A percentile compares a stretch with the other conserved stretches of the same genome.
These are phyloP conservation scores for Deilephila elpenor DNA, from an alignment of 2,888 invertebrate genomes.

Conservation along the genomic window DNA sequence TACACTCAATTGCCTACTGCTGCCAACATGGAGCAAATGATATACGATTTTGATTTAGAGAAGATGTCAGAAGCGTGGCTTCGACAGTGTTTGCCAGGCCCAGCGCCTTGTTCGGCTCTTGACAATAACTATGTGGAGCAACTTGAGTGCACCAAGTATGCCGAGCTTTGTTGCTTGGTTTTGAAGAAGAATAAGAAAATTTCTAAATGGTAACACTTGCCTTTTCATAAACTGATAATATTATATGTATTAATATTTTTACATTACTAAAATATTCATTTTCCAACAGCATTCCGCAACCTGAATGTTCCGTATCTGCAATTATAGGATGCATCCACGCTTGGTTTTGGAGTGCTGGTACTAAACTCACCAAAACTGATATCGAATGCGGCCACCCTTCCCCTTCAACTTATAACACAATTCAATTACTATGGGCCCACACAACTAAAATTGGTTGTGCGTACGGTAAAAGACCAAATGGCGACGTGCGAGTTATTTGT, in stretches of 20 bases:
- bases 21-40: conserved; percentile 73
- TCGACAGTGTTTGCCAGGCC: conserved; percentile 72
- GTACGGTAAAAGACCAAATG: conserved; percentile 56
- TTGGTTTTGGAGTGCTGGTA: conserved; percentile 70
- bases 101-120: conserved; percentile 71
- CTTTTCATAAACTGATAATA: neutral
- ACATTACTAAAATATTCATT: conserved; percentile 26
- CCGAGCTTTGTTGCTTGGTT: conserved; percentile 63
- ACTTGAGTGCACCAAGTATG: conserved; percentile 73
- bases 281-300: conserved; percentile 61
- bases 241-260: neutral
- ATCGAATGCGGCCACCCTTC: conserved; percentile 68
- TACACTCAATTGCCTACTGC: conserved; percentile 71
- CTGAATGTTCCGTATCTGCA: conserved; percentile 68
- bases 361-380: conserved; percentile 57
- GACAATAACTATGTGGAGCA: conserved; percentile 65
- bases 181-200: conserved; percentile 40
- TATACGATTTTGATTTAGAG: conserved; percentile 73
- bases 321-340: conserved; percentile 72
- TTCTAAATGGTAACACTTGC: conserved; percentile 57
- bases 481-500: conserved; percentile 70
- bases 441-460: conserved; percentile 77
- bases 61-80: conserved; percentile 72
- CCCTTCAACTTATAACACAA: conserved; percentile 61
- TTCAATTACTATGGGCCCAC: conserved; percentile 72